Percentiles rank a stretch among this genome's conserved stretches.
Conservation (phyloP, 2,113 vertebrate species). For the Carassius carassius region DNA sequence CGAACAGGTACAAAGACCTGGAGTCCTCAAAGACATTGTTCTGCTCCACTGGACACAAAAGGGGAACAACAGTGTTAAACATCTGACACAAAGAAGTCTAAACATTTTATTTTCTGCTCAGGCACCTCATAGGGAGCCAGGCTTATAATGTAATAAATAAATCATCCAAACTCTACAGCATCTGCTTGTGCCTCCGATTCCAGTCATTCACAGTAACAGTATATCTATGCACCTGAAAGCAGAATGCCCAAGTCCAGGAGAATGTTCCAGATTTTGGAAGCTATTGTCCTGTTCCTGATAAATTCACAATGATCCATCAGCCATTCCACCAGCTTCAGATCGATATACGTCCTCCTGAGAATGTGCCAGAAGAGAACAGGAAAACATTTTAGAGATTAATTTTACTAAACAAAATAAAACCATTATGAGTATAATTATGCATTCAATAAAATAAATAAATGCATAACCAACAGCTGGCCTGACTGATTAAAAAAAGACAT, state of each 20-base stretch:
- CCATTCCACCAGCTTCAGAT: conserved; percentile 85
- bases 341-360: conserved; percentile 80
- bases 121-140: neutral
- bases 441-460: neutral
- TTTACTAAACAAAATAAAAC: neutral
- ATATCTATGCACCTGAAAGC: conserved; percentile 74
- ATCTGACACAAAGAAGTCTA: neutral
- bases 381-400: no score
- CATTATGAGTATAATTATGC: no score
- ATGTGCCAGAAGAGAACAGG: neutral
- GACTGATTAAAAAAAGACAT: neutral
- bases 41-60: conserved; percentile 76
- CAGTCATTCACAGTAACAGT: neutral
- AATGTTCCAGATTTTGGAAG: conserved; percentile 81
- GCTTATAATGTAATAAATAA: neutral
- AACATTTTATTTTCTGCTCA: neutral
- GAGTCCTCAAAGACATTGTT: conserved; percentile 81
- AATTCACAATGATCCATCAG: conserved; percentile 80
- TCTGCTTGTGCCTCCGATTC: neutral
- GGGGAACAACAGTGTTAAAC: neutral
- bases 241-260: conserved; percentile 83
- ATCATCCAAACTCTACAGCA: neutral
- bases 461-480: neutral
- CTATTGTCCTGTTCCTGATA: conserved; percentile 76
- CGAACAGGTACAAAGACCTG: conserved; percentile 84